Evolutionary conservation across 2,888 invertebrate species (phyloP).

Genomic region (Iphiclides podalirius): DNA sequence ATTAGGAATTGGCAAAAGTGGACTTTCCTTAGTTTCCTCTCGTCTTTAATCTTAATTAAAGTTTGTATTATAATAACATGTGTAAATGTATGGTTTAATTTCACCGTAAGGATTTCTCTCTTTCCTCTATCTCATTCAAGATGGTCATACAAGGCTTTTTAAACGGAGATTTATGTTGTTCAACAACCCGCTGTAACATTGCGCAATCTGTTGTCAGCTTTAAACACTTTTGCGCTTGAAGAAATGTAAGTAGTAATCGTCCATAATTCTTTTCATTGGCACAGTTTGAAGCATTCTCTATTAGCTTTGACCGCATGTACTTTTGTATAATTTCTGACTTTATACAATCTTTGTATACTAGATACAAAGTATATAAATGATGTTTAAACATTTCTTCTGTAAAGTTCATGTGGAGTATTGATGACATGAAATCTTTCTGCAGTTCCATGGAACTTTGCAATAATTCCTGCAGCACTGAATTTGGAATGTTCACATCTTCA

Average conservation of each 20-base stretch:
- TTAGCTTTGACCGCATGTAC: slow-evolving; percentile 39
- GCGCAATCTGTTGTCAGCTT: slow-evolving; percentile 23
- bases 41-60: too few species aligned
- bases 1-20: too few species aligned
- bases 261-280: slow-evolving; percentile 50
- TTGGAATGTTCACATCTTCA: slow-evolving; percentile 41
- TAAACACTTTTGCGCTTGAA: slow-evolving; percentile 43
- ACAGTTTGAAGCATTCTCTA: slow-evolving; percentile 35
- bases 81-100: too few species aligned
- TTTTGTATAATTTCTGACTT: slow-evolving; percentile 44
- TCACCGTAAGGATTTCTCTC: too few species aligned
- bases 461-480: slow-evolving; percentile 46
- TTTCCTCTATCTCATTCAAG: slow-evolving; percentile 39
- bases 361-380: slow-evolving; percentile 46
- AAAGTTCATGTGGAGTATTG: slow-evolving; percentile 38
- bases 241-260: slow-evolving; percentile 42
- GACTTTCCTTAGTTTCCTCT: too few species aligned
- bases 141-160: slow-evolving; percentile 49
- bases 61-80: too few species aligned
- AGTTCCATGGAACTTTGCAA: slow-evolving; percentile 35
- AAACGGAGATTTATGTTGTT: slow-evolving; percentile 50
- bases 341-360: slow-evolving; percentile 46
- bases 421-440: slow-evolving; percentile 36
- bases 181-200: slow-evolving; percentile 42
- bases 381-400: slow-evolving; percentile 39